These are phyloP conservation scores for Lomographa bimaculata DNA, from an alignment of 2,888 invertebrate genomes.

Conservation along the genomic window DNA sequence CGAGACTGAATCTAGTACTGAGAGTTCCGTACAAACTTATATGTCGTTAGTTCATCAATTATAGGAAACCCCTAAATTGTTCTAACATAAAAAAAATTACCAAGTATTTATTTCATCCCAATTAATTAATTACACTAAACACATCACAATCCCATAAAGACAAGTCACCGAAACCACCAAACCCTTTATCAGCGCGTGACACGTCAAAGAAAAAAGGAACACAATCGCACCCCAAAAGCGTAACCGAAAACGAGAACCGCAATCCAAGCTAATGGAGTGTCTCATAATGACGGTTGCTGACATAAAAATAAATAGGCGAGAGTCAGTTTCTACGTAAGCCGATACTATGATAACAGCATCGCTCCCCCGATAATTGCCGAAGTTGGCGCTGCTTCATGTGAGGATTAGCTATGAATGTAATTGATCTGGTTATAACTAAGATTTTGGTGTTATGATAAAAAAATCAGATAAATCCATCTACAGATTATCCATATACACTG, in stretches of 20 bases:
- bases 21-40: too few species aligned
- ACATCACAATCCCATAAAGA: constrained; percentile 10
- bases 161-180: constrained; percentile 8
- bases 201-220: constrained; percentile 52
- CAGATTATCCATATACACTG: too few species aligned
- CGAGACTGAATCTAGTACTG: too few species aligned
- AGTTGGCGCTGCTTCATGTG: constrained; percentile 65
- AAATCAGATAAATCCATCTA: too few species aligned
- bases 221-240: constrained; percentile 76
- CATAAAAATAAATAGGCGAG: constrained; percentile 84
- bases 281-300: constrained; percentile 84
- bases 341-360: constrained; percentile 84
- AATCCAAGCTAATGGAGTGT: constrained; percentile 84
- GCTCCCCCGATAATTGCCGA: constrained; percentile 81
- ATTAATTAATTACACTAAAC: constrained; percentile 7
- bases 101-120: too few species aligned
- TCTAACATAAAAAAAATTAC: too few species aligned
- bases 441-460: constrained; percentile 4
- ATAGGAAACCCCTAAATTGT: too few species aligned
- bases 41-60: too few species aligned
- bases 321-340: constrained; percentile 83
- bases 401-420: constrained; percentile 68
- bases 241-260: constrained; percentile 81
- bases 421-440: constrained; percentile 50
- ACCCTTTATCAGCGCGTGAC: constrained; percentile 52